Conservation (phyloP, 2,888 invertebrate genomes). For the Malacosoma neustria region DNA sequence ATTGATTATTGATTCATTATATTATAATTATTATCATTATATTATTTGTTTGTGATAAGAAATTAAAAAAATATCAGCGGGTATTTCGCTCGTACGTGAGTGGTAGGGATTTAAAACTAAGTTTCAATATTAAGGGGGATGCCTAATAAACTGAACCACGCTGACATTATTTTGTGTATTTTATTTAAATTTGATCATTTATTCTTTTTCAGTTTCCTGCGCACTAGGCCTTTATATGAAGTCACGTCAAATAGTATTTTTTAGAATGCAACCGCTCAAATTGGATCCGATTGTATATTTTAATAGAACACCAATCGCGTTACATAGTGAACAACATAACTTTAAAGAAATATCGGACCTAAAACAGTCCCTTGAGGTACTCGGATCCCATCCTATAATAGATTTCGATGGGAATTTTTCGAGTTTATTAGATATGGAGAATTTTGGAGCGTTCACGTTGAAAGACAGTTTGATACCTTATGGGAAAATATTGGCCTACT, state of each 20-base stretch:
- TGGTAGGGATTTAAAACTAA: no score
- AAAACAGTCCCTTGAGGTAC: conserved; percentile 42
- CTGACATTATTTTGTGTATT: no score
- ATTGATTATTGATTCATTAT: no score
- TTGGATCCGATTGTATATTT: conserved; percentile 78
- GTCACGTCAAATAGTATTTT: conserved; percentile 76
- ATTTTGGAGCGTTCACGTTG: conserved; percentile 80
- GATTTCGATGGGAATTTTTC: conserved; percentile 80
- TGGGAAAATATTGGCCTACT: conserved; percentile 77
- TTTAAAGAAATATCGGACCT: conserved; percentile 46
- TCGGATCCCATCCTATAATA: conserved; percentile 54
- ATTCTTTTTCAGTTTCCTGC: conserved; percentile 74
- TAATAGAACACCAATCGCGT: conserved; percentile 73
- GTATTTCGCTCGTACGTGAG: no score
- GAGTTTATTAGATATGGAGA: conserved; percentile 76
- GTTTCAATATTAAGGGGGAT: no score
- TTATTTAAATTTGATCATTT: no score
- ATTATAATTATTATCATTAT: no score
- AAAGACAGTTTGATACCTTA: conserved; percentile 67
- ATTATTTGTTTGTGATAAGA: no score
- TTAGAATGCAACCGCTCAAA: conserved; percentile 76
- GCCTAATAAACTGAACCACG: no score
- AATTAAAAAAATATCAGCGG: no score
- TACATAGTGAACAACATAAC: conserved; percentile 72
- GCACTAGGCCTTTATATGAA: conserved; percentile 80